Conservation (phyloP, 2,797 vertebrate genomes). For the Holocentrus rufus region DNA sequence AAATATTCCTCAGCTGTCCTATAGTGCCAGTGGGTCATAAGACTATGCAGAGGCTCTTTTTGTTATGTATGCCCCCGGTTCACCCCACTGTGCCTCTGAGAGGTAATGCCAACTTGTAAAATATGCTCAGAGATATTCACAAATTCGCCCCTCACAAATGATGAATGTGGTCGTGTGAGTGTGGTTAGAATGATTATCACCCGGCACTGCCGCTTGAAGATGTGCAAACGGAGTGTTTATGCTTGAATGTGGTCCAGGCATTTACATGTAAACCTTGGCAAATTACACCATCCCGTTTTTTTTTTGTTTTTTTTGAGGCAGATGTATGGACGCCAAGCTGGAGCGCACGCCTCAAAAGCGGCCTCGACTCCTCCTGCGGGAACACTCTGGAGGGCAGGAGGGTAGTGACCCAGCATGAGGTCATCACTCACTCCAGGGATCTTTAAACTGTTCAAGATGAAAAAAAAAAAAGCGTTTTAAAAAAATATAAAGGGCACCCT, state of each 20-base stretch:
- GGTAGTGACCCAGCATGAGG: slow-evolving; percentile 21
- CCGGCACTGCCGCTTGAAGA: neutral
- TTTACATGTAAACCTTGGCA: slow-evolving; percentile 52
- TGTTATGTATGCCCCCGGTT: slow-evolving; percentile 39
- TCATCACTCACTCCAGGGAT: slow-evolving; percentile 12
- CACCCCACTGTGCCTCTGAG: slow-evolving; percentile 30
- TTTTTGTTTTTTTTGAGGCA: neutral
- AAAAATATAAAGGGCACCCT: slow-evolving; percentile 15
- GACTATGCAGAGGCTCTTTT: slow-evolving; percentile 45
- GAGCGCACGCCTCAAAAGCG: slow-evolving; percentile 28
- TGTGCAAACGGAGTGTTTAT: slow-evolving; percentile 47
- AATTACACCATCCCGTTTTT: slow-evolving; percentile 34
- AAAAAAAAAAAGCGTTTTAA: slow-evolving; percentile 5
- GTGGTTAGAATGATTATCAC: slow-evolving; percentile 36
- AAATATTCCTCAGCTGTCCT: slow-evolving; percentile 39
- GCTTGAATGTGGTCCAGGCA: slow-evolving; percentile 29
- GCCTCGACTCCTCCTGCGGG: slow-evolving; percentile 6
- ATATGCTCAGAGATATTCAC: slow-evolving; percentile 54
- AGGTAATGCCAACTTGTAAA: slow-evolving; percentile 46
- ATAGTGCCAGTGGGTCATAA: slow-evolving; percentile 36
- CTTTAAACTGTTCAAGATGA: slow-evolving; percentile 26
- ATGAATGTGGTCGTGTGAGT: slow-evolving; percentile 31
- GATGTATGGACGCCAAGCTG: slow-evolving; percentile 7
- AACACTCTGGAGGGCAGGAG: slow-evolving; percentile 17
- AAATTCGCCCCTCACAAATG: slow-evolving; percentile 45